These are phyloP conservation scores for Sternotherus odoratus DNA, from an alignment of 2,797 vertebrate genomes.

Conservation along the genomic window DNA sequence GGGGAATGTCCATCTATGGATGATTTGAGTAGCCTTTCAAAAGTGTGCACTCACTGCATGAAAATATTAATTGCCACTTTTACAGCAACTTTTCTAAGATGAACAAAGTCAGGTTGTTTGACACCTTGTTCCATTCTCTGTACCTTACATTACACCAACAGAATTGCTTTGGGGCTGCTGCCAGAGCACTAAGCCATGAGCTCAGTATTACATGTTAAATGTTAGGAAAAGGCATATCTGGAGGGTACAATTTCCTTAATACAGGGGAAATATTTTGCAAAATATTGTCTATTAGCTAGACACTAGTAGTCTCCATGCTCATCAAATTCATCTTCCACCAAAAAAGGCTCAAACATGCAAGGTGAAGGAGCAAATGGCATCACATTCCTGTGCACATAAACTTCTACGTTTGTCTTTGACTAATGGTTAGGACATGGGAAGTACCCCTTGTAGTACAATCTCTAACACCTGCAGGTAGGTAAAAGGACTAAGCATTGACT, in stretches of 20 bases:
- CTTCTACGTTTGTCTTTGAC: background rate
- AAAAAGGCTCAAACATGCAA: background rate
- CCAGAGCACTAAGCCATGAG: background rate
- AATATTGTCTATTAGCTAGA: background rate
- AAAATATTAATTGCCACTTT: background rate
- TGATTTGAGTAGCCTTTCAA: background rate
- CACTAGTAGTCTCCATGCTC: background rate
- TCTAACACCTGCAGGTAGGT: background rate
- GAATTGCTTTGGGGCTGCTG: background rate
- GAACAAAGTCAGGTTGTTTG: background rate
- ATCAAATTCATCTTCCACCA: background rate
- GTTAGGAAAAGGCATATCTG: rapidly evolving
- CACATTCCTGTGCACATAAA: background rate
- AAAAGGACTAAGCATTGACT: background rate
- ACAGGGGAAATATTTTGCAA: background rate
- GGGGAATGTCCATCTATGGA: background rate
- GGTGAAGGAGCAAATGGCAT: background rate
- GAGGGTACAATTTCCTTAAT: background rate
- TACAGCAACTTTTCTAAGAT: background rate
- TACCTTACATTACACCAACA: background rate
- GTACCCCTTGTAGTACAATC: background rate
- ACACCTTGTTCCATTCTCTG: background rate
- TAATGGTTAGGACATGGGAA: background rate
- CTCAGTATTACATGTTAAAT: background rate
- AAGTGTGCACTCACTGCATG: background rate